Percentiles rank a stretch among this genome's conserved stretches.
phyloP scores from a whole-genome alignment of 2,113 vertebrate genomes.

The Diphyllodes magnificus region DNA sequence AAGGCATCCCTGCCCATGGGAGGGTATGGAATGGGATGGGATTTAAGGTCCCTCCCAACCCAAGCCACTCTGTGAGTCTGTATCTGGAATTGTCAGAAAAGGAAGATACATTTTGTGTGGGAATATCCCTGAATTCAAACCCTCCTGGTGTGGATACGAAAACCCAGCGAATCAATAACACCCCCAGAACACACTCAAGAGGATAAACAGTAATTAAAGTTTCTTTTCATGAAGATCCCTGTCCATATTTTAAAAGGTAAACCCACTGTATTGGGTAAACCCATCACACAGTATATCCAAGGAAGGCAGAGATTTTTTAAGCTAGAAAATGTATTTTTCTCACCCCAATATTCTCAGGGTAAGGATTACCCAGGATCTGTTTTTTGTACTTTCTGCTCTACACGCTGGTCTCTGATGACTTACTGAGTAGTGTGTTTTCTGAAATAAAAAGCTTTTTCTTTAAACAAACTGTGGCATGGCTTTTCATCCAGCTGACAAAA shows the following conservation, averaged over 20 bases:
- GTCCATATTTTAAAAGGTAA: background rate
- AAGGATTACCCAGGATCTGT: background rate
- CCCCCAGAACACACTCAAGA: background rate
- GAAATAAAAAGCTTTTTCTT: constrained; percentile 22
- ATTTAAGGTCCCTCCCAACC: background rate
- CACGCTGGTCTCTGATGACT: background rate
- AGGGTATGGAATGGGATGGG: rapidly evolving
- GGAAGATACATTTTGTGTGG: background rate
- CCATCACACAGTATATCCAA: background rate
- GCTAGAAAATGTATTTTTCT: background rate
- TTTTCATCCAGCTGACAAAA: constrained; percentile 32
- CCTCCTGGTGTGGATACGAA: background rate
- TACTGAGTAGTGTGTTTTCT: background rate
- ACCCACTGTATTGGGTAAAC: background rate
- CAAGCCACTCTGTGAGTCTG: background rate
- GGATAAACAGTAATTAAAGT: background rate
- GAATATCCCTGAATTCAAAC: background rate
- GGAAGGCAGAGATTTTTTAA: background rate
- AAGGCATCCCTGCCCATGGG: background rate
- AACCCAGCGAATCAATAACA: background rate
- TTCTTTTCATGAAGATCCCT: background rate
- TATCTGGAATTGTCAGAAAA: background rate
- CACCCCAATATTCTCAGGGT: background rate
- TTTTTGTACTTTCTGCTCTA: background rate
- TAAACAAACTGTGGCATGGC: background rate